These are phyloP conservation scores for Drosophila azteca DNA, from an alignment of 1,140 invertebrate species.

Conservation along the genomic window DNA sequence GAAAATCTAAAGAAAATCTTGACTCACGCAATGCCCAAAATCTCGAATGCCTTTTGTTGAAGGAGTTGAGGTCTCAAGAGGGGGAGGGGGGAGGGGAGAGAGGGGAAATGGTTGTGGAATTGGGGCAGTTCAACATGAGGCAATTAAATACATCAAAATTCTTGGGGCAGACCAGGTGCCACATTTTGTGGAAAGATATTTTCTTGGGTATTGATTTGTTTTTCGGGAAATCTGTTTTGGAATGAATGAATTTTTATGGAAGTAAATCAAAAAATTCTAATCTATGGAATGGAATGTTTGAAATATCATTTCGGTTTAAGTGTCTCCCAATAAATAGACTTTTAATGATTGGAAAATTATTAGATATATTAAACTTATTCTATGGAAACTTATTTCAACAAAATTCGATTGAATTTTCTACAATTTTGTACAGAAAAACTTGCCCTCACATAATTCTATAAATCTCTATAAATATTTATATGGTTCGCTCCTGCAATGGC, in stretches of 20 bases:
- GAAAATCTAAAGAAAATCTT: slow-evolving; percentile 23
- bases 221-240: slow-evolving; percentile 4
- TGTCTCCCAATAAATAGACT: no score
- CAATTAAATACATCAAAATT: slow-evolving; percentile 71
- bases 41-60: slow-evolving; percentile 33
- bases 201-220: background rate
- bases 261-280: slow-evolving; percentile 17
- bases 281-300: slow-evolving; percentile 12
- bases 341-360: no score
- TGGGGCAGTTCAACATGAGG: background rate
- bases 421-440: no score
- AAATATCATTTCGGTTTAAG: background rate
- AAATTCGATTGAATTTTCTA: no score
- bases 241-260: slow-evolving; percentile 10
- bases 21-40: slow-evolving; percentile 64
- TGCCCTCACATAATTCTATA: background rate
- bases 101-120: background rate
- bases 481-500: background rate
- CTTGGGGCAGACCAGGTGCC: background rate
- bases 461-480: background rate
- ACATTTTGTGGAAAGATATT: background rate
- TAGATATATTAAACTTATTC: no score
- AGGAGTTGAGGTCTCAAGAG: slow-evolving; percentile 19
- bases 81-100: background rate
- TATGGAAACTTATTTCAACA: no score